phyloP scores from a whole-genome alignment of 2,797 vertebrate genomes.

The Pseudochaenichthys georgianus region DNA sequence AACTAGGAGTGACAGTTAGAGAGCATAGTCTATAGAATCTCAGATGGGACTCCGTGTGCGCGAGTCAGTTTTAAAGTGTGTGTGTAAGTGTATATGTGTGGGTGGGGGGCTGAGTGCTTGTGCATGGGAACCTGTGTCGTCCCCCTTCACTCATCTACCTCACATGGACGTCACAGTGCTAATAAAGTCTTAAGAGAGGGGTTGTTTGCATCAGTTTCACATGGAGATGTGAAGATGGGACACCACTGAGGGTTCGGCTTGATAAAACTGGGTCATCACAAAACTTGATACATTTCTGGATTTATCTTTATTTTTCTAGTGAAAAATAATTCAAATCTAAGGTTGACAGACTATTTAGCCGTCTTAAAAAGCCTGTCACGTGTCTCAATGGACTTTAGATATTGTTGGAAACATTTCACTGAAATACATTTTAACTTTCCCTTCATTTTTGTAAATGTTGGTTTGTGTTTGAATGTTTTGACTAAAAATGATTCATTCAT shows the following conservation, averaged over 20 bases:
- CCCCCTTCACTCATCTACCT: constrained; percentile 46
- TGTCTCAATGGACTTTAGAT: no score
- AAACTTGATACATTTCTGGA: background rate
- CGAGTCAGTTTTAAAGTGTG: constrained; percentile 4
- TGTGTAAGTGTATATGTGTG: background rate
- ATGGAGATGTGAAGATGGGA: constrained; percentile 29
- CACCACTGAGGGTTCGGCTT: constrained; percentile 9
- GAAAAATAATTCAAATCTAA: background rate
- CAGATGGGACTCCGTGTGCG: constrained; percentile 63
- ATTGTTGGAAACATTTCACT: no score
- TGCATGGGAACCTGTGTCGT: constrained; percentile 42
- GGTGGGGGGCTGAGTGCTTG: constrained; percentile 43
- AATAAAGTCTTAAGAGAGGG: constrained; percentile 57
- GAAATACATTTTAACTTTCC: no score
- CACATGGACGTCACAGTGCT: constrained; percentile 62
- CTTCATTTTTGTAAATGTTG: no score
- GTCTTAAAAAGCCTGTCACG: background rate
- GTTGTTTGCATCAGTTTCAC: constrained; percentile 58
- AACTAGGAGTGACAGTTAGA: constrained; percentile 82
- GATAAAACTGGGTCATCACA: constrained; percentile 20
- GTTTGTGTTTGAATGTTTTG: no score
- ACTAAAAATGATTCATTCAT: background rate
- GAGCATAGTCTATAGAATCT: constrained; percentile 71
- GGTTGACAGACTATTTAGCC: background rate
- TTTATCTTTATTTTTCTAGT: background rate